These are phyloP conservation scores for Thripadectes ignobilis DNA, from an alignment of 2,797 vertebrate species.

Conservation along the genomic window DNA sequence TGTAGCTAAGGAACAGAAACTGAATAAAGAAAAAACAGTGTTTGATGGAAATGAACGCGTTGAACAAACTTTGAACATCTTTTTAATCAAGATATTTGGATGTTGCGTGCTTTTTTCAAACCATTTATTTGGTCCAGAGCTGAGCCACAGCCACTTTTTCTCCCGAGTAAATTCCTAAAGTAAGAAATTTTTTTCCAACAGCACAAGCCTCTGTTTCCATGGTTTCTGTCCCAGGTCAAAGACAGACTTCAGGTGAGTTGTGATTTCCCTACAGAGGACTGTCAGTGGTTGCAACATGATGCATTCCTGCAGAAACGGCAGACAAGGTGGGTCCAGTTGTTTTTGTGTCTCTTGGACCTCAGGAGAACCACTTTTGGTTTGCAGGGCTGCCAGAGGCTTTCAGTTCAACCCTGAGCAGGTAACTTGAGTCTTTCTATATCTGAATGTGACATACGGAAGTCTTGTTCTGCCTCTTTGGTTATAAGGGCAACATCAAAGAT, in stretches of 20 bases:
- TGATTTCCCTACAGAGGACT: not conserved
- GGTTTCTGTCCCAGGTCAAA: not conserved
- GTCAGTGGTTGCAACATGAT: not conserved
- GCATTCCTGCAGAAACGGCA: not conserved
- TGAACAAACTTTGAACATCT: not conserved
- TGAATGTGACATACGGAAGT: not conserved
- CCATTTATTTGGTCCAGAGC: not conserved
- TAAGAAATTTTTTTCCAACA: not conserved
- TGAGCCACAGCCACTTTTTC: not conserved
- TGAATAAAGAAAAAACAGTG: not conserved
- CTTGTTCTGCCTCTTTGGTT: not conserved
- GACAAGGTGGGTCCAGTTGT: fast-evolving
- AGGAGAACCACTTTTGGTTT: not conserved
- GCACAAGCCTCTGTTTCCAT: fast-evolving
- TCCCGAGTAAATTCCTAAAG: not conserved
- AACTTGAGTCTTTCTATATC: not conserved
- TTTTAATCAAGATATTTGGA: not conserved
- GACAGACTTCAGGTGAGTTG: not conserved
- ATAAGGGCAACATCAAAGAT: slow-evolving; percentile 26
- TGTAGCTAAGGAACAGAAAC: not conserved
- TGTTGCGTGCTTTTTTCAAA: not conserved
- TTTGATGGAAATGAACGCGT: not conserved
- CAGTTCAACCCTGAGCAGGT: not conserved
- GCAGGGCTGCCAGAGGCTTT: not conserved
- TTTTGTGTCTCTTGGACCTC: not conserved